Evolutionary conservation across 2,888 invertebrate genomes (phyloP).

Genomic region (Pterobdella sp.): DNA sequence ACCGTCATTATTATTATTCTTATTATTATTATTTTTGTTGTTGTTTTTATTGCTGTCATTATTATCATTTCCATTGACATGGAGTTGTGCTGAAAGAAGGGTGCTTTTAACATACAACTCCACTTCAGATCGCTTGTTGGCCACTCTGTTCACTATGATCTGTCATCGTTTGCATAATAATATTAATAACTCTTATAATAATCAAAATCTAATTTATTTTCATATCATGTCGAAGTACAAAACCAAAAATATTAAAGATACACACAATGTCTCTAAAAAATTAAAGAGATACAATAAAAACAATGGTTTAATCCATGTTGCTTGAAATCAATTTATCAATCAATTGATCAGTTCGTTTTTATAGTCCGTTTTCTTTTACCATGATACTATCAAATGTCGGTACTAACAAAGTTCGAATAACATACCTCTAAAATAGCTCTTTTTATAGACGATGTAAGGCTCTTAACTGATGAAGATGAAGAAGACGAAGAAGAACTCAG

Average conservation of each 20-base stretch:
- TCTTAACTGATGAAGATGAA: constrained; percentile 46
- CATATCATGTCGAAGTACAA: too few relatives aligned
- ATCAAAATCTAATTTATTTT: too few relatives aligned
- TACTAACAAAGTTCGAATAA: too few relatives aligned
- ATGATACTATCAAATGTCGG: too few relatives aligned
- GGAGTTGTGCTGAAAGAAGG: constrained; percentile 56
- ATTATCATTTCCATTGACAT: constrained; percentile 29
- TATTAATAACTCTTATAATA: background rate
- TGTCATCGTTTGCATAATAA: constrained; percentile 36
- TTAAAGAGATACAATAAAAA: too few relatives aligned
- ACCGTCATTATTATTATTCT: background rate
- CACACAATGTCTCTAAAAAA: too few relatives aligned
- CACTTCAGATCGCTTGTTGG: constrained; percentile 65
- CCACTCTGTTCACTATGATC: constrained; percentile 79
- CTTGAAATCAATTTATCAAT: too few relatives aligned
- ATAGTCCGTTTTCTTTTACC: too few relatives aligned
- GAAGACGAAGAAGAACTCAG: constrained; percentile 10
- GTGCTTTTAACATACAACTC: constrained; percentile 72
- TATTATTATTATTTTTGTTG: background rate
- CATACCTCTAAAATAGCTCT: constrained; percentile 55
- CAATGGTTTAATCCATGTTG: too few relatives aligned
- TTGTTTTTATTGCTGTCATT: constrained; percentile 32
- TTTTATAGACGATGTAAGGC: constrained; percentile 54
- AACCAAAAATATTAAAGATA: too few relatives aligned
- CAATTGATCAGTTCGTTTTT: too few relatives aligned